Conservation (phyloP, 2,888 invertebrate genomes). For the Acleris laterana region DNA sequence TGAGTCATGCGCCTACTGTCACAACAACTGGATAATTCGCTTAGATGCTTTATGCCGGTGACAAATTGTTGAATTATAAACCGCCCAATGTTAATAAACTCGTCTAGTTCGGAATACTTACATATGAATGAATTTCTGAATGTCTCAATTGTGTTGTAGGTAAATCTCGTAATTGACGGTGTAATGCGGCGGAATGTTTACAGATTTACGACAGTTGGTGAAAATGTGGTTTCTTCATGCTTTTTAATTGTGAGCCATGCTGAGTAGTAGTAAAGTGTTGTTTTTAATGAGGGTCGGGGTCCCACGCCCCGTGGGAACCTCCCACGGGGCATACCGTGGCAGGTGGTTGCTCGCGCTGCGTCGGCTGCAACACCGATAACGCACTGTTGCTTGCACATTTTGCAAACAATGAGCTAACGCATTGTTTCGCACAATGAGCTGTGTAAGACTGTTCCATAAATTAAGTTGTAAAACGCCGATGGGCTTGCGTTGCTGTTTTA, state of each 20-base stretch:
- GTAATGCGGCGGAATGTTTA: slow-evolving; percentile 17
- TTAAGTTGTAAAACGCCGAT: slow-evolving; percentile 27
- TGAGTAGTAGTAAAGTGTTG: slow-evolving; percentile 61
- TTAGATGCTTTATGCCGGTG: slow-evolving; percentile 18
- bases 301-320: slow-evolving; percentile 70
- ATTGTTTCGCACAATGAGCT: slow-evolving; percentile 55
- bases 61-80: slow-evolving; percentile 25
- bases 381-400: slow-evolving; percentile 53
- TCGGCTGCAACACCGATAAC: slow-evolving; percentile 52
- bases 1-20: slow-evolving; percentile 54
- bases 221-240: slow-evolving; percentile 20
- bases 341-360: slow-evolving; percentile 53
- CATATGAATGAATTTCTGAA: slow-evolving; percentile 1
- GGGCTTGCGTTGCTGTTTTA: slow-evolving; percentile 10
- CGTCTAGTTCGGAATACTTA: slow-evolving; percentile 22
- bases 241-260: slow-evolving; percentile 48
- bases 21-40: slow-evolving; percentile 42
- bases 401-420: slow-evolving; percentile 55
- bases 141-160: slow-evolving; percentile 10
- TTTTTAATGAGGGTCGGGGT: slow-evolving; percentile 64
- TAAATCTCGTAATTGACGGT: neutral
- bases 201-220: slow-evolving; percentile 4
- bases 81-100: slow-evolving; percentile 27
- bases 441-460: slow-evolving; percentile 29
- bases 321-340: slow-evolving; percentile 64